phyloP scores from a whole-genome alignment of 2,113 vertebrate species.

The Anolis carolinensis region DNA sequence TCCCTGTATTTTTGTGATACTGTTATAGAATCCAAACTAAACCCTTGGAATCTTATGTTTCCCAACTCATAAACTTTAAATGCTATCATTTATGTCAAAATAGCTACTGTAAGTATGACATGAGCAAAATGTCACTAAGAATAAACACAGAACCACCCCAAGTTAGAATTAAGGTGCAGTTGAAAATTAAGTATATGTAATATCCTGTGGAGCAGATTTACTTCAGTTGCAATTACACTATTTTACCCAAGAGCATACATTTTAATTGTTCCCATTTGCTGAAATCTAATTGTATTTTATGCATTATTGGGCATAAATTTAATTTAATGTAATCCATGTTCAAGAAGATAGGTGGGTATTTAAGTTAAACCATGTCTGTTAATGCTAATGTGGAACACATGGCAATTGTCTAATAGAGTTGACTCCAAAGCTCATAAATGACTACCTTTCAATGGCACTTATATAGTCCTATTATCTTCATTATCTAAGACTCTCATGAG shows the following conservation, averaged over 20 bases:
- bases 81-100: background rate
- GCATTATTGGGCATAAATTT: conserved; percentile 36
- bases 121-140: conserved; percentile 11
- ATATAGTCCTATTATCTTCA: background rate
- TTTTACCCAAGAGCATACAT: conserved; percentile 25
- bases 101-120: background rate
- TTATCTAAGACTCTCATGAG: background rate
- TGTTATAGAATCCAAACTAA: conserved; percentile 27
- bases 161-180: conserved; percentile 15
- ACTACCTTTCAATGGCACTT: background rate
- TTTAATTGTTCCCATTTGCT: conserved; percentile 44
- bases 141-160: background rate
- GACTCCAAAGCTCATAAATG: background rate
- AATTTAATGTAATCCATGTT: conserved; percentile 33
- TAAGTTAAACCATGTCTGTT: conserved; percentile 9
- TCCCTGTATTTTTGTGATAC: background rate
- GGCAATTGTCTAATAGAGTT: background rate
- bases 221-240: background rate
- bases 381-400: conserved; percentile 20
- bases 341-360: conserved; percentile 24
- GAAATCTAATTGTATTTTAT: conserved; percentile 34
- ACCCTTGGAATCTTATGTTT: background rate
- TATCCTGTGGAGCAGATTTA: conserved; percentile 16
- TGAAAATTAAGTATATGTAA: conserved; percentile 18
- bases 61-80: too few species aligned